Evolutionary conservation across 2,888 invertebrate genomes (phyloP), one percentile per base, ranked within the genome.

Genomic region (Laothoe populi): DNA sequence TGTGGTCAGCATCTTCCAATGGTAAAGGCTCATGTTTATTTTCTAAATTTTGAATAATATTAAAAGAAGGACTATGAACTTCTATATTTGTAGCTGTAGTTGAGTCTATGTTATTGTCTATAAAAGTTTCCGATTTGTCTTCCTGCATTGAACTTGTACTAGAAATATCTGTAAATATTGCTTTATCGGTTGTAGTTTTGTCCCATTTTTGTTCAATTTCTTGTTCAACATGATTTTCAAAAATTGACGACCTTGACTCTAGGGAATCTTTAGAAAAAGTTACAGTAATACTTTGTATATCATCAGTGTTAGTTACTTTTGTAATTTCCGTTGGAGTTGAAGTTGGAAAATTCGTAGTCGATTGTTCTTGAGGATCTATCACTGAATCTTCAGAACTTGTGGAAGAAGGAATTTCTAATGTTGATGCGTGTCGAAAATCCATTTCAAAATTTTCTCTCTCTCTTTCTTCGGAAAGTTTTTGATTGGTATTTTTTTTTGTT

Each of bases 221-320:
- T 24, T 58, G 57, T 23, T 58, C 42, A 7, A 23, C 1, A 13
- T 53, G 23, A 42, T 10, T 16, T 40, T 75, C 70, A 66, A 71
- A 60, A 21, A 73, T 66, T 19, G 79, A 79, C 7, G 85, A 81
- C 64, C 79, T 75, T 10, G 85, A 73, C 67, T 84, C 78, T 64
- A 84, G 67, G 45, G 66, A 48, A 63, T 73, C 70, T 61, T 66
- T 68, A 13, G 71, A 65, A 5, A 75, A 63, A 11, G 74, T 66
- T 13, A 76, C 64, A 0, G 70, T 65, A 16, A 76, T 66, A 2
- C 68, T 75, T 60, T 77, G 70, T 21, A 69, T 46, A 59, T 83
- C 77, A 60, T 72, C 75, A 26, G 70, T 73, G 61, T 13, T 67
- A 13, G 60, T 61, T 19, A 16, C 11, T 59, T 63, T 60, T 45